Evolutionary conservation across 1,140 invertebrate genomes (phyloP), one percentile per base, ranked within the genome.

Genomic region (Magallana ariakensis): DNA sequence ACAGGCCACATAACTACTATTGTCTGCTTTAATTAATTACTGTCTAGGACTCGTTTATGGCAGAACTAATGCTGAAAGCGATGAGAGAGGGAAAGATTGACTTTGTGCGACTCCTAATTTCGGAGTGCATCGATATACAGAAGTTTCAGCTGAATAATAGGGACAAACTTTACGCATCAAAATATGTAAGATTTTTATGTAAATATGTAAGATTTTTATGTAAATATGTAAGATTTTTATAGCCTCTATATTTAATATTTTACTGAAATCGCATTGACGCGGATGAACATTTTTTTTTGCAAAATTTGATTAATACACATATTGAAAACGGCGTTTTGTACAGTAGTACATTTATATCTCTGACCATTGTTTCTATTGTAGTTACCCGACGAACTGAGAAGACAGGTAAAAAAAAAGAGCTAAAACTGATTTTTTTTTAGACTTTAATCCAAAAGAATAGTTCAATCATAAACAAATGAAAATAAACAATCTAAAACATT

Each of bases 151-250:
- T 75, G 10, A 75, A 75, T 26, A 75, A 75, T 26, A 75, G 22
- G 33, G 66, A 75, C 66, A 75, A 75, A 75, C 66, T 75, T 26
- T 75, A 75, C 26, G 33, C 66, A 75, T 75, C 66, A 75, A 75
- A 33, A 75, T 75, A 75, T 75, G 66, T 75, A 75, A 33, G 66
- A 22, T 26, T 75, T 33, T 0, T 46, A 46, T 46, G 3, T 2
- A 2, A 46, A 46, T 46, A 4, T 46, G 2, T 46, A 46, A 46
- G 5, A 33, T 1, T 33, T 33, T 0, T 46, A 46, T 46, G 3
- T 2, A 2, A 46, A 46, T 46, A 4, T 46, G 2, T 46, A 46
- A 46, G 5, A 33, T 1, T 33, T 33, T 0, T 46, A 46, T 46
- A n/a, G n/a, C n/a, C 33, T 33, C 33, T 1, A 33, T 33, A 33